Evolutionary conservation across 2,888 invertebrate species (phyloP), one percentile per base, ranked within the genome.

Genomic region (Ectropis crepuscularia): DNA sequence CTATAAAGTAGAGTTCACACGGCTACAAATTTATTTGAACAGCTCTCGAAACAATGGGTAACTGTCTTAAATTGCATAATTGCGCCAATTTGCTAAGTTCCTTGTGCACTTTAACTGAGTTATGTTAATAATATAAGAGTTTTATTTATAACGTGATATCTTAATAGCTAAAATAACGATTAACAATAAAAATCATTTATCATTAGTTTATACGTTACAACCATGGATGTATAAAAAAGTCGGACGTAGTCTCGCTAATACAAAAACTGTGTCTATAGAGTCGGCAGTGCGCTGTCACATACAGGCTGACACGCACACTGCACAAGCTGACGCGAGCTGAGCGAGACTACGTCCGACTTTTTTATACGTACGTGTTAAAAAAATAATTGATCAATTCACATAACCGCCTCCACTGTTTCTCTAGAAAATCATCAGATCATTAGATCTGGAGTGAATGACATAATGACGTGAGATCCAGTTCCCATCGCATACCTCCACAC

Each of bases 21-120:
- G 60, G 36, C 37, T 36, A 43, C 49, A 37, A 49, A 53, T 58
- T 61, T 61, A 54, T 55, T 61, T 58, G 42, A 50, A 42, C 54
- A 61, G 51, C 61, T 41, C 45, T 43, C 48, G 12, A 61, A 58
- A 65, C 65, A 65, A 65, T 65, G 55, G 61, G 12, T 58, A 65
- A 65, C 49, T 47, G 54, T 46, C 45, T 65, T 47, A 51, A 65
- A 65, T 65, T 65, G 58, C 61, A 50, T 65, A 65, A 65, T 61
- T 61, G 61, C 28, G 38, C 59, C 42, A 58, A 41, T 65, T 42
- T 49, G 6, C 37, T 28, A 10, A 36, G 46, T 61, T 57, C 53
- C 46, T 49, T 51, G 57, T 60, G 48, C 58, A 50, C 45, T 58
- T 58, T 48, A 42, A 43, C 51, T 59, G 12, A 48, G 10, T 43